Evolutionary conservation across 2,113 vertebrate species (phyloP).

Genomic region (human): DNA sequence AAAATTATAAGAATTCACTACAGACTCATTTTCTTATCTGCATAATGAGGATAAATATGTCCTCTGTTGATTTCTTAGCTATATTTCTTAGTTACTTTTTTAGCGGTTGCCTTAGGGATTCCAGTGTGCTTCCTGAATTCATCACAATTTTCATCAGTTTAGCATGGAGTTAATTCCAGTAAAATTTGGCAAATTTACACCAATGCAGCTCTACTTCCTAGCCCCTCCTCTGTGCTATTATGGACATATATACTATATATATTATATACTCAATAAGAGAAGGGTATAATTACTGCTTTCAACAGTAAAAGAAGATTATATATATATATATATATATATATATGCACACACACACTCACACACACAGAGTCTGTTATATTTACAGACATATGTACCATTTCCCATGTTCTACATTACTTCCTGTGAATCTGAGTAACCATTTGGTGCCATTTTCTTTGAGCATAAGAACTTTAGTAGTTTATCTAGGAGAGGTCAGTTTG

Average conservation of each 20-base stretch:
- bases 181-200: not conserved
- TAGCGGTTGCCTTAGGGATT: not conserved
- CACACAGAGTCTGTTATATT: not conserved
- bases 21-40: not conserved
- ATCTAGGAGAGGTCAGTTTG: not conserved
- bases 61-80: not conserved
- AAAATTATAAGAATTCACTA: not conserved
- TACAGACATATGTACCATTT: not conserved
- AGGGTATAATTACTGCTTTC: not conserved
- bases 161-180: not conserved
- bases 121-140: not conserved
- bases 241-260: not conserved
- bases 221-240: not conserved
- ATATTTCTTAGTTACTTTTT: not conserved
- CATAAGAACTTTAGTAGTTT: not conserved
- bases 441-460: not conserved
- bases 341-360: not conserved
- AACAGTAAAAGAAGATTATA: not conserved
- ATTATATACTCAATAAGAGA: not conserved
- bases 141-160: not conserved
- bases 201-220: not conserved
- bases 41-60: not conserved
- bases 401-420: not conserved
- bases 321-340: not conserved
- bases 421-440: not conserved